Evolutionary conservation across 1,140 invertebrate genomes (phyloP).

Genomic region (Brachionus sp.): DNA sequence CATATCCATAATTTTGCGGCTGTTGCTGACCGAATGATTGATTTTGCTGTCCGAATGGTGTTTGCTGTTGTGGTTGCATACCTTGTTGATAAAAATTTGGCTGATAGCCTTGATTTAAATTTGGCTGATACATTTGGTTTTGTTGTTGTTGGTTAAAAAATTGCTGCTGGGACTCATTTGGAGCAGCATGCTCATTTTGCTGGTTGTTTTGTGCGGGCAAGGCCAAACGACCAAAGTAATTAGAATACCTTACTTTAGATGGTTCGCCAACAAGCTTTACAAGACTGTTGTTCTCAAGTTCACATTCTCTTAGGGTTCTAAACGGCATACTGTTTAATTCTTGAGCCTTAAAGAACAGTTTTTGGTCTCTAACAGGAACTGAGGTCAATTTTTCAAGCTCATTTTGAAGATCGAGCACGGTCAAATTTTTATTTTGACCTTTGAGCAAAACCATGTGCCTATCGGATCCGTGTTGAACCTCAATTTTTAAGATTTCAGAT

Average conservation of each 20-base stretch:
- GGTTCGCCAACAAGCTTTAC: conserved; percentile 36
- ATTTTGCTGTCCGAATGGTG: not conserved
- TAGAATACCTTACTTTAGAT: conserved; percentile 23
- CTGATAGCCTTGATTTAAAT: conserved; percentile 9
- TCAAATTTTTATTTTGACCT: conserved; percentile 33
- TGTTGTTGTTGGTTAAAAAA: not conserved
- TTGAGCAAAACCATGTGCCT: conserved; percentile 16
- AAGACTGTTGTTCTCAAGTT: conserved; percentile 30
- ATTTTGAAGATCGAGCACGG: conserved; percentile 20
- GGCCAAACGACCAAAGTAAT: conserved; percentile 30
- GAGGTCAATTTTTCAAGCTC: conserved; percentile 32
- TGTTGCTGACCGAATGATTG: not conserved
- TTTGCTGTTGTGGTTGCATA: not conserved
- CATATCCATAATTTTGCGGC: not conserved
- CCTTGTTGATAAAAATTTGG: not conserved
- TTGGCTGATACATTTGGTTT: not conserved
- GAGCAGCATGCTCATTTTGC: not conserved
- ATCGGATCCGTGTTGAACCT: conserved; percentile 41
- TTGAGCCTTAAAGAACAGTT: conserved; percentile 23
- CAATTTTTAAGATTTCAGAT: conserved; percentile 33
- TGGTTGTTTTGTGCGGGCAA: not conserved
- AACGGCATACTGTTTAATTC: conserved; percentile 2
- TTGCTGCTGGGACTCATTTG: not conserved
- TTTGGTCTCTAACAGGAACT: conserved; percentile 38
- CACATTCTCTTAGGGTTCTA: conserved; percentile 13